phyloP scores from a whole-genome alignment of 2,888 invertebrate species.

The Polyploca ridens region DNA sequence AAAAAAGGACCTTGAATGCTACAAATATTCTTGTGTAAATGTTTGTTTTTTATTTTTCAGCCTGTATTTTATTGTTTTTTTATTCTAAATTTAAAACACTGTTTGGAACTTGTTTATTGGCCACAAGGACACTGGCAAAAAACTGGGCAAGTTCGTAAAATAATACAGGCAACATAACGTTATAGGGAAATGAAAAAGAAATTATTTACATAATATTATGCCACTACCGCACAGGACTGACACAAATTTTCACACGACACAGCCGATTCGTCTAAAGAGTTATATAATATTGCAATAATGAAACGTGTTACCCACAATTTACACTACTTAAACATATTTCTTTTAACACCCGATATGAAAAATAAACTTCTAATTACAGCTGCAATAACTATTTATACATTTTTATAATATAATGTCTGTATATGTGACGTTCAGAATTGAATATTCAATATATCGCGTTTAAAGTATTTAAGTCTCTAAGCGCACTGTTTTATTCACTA shows the following conservation, averaged over 20 bases:
- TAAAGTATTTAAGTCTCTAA: conserved; percentile 67
- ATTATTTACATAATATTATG: conserved; percentile 73
- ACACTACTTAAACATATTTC: conserved; percentile 80
- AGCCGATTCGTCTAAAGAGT: conserved; percentile 80
- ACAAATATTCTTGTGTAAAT: conserved; percentile 13
- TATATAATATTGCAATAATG: conserved; percentile 75
- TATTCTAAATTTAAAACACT: background rate
- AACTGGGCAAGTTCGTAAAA: conserved; percentile 45
- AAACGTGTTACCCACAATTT: conserved; percentile 76
- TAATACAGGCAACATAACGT: conserved; percentile 24
- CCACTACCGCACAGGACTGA: conserved; percentile 71
- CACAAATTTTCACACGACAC: conserved; percentile 79
- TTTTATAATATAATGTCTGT: conserved; percentile 68
- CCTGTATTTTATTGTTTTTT: conserved; percentile 10
- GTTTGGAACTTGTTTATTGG: background rate
- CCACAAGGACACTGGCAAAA: conserved; percentile 6
- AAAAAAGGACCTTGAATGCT: conserved; percentile 27
- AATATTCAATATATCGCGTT: conserved; percentile 64
- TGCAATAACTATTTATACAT: conserved; percentile 84
- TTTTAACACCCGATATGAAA: conserved; percentile 83
- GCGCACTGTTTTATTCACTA: conserved; percentile 72
- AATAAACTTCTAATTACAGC: conserved; percentile 84
- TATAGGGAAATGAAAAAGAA: conserved; percentile 11
- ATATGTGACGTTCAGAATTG: conserved; percentile 64
- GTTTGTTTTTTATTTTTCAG: conserved; percentile 17